Evolutionary conservation across 2,888 invertebrate genomes (phyloP), one percentile per base, ranked within the genome.

Genomic region (Ramazzottius varieornatus): DNA sequence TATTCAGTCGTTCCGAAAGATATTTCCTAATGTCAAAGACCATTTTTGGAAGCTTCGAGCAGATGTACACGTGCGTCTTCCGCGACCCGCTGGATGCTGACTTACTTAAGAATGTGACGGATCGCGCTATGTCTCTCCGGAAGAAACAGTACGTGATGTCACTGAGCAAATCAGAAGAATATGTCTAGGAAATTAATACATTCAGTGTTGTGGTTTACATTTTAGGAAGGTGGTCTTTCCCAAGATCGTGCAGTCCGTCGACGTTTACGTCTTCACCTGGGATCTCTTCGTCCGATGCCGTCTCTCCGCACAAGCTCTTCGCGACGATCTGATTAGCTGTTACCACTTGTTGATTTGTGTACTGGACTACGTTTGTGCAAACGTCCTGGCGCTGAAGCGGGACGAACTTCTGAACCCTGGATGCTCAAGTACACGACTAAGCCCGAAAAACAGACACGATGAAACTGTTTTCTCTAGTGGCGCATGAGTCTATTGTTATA

Each of bases 201-300:
- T n/a, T n/a, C n/a, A n/a, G n/a, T n/a, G n/a, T n/a, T n/a, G n/a
- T n/a, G n/a, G n/a, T 54, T 54, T 16, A 4, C 20, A n/a, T 29
- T 54, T 13, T 54, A 54, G 54, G 54, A 54, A 54, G 24, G 29
- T 54, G 8, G 29, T n/a, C 54, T 16, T 16, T 29, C 54, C 54
- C 16, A 54, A 54, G 24, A 54, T 54, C 20, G 29, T 54, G 4
- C 54, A 54, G 54, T 29, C 54, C 16, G 29, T 54, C 4, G 54
- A 54, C 54, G 54, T 54, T 24, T 54, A 54, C 29, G 54, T 54
- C 4, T 54, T 54, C 54, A 29, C 54, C 24, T 54, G 54, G 54
- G 54, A 54, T 29, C 29, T 54, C 4, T 54, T 54, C 29, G 54
- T 54, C 4, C 29, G 29, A 24, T 4, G 4, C 24, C 54, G 54